Base-by-base conservation (phyloP, 2,888 invertebrate genomes). In the Stenodera caucasica region DNA sequence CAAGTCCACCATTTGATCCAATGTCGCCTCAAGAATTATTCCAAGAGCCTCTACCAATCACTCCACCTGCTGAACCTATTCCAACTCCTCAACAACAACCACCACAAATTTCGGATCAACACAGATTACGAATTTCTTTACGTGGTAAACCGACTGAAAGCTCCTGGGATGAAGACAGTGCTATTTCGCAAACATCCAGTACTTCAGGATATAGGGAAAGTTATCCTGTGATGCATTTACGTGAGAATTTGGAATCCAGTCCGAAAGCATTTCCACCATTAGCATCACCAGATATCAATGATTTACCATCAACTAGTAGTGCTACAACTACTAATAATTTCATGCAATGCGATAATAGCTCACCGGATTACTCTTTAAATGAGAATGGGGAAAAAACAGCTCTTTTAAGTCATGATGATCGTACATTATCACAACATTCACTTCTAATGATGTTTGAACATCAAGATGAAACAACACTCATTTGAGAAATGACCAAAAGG, bases 401-500 rank as follows among this genome's bases (percentile, higher is more conserved):
- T 0, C 76, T 88, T 15, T 69, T 88, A 53, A 85, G 87, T 1
- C 85, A 88, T 8, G 77, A 75, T 40, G 78, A 80, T 72, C 75
- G 84, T 74, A 86, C 91, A 23, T 85, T 89, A 53, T 92, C 91
- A 49, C 91, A 91, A 69, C 89, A 91, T 68, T 91, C 92, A 0
- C 81, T 92, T 2, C 74, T 92, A 49, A 86, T 91, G 82, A 86
- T 88, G 55, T 89, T 90, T 72, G 92, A 92, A 61, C 84, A 89
- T n/a, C 87, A 91, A 72, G 93, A 94, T 76, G 93, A 93, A 81
- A 93, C 93, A 73, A 93, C 93, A 12, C 84, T 93, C 55, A 90
- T 93, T 70, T 93, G 88, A 85, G 30, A 52, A 4, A 51, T 23
- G 21, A 14, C 29, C 12, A 32, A 52, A 15, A 52, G 18, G n/a